These are phyloP conservation scores for Rhodophaea formosa DNA, from an alignment of 2,888 invertebrate species.

Conservation along the genomic window DNA sequence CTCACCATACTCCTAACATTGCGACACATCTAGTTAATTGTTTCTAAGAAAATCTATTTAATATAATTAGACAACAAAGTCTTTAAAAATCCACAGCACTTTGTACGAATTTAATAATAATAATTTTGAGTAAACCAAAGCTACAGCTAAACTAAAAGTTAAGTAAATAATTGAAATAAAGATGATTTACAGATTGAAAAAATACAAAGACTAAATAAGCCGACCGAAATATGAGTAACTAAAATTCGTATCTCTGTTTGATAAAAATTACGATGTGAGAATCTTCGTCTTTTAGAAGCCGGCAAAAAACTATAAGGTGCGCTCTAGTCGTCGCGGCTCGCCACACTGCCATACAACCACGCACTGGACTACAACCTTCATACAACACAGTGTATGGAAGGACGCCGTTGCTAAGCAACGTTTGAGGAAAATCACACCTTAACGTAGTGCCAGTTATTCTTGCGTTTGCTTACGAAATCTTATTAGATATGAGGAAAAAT, in stretches of 20 bases:
- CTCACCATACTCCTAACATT: neutral
- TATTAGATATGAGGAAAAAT: neutral
- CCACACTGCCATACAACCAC: neutral
- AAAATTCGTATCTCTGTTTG: too few relatives aligned
- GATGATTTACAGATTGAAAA: too few relatives aligned
- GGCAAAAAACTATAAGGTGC: neutral
- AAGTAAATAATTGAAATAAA: too few relatives aligned
- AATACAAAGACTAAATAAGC: too few relatives aligned
- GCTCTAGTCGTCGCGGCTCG: neutral
- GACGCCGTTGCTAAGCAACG: conserved; percentile 8
- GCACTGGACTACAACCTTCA: too few relatives aligned
- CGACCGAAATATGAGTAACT: too few relatives aligned
- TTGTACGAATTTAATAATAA: too few relatives aligned
- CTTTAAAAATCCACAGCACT: too few relatives aligned
- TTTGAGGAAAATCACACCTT: conserved; percentile 1
- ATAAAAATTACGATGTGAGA: neutral
- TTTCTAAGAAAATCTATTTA: neutral
- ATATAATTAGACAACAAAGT: too few relatives aligned
- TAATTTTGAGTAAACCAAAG: too few relatives aligned
- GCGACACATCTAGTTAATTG: neutral
- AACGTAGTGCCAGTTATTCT: neutral
- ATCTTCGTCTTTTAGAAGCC: neutral
- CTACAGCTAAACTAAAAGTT: too few relatives aligned
- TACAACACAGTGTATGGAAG: neutral
- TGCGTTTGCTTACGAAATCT: neutral